Evolutionary conservation across 2,888 invertebrate genomes (phyloP).

Genomic region (Amiota minor): DNA sequence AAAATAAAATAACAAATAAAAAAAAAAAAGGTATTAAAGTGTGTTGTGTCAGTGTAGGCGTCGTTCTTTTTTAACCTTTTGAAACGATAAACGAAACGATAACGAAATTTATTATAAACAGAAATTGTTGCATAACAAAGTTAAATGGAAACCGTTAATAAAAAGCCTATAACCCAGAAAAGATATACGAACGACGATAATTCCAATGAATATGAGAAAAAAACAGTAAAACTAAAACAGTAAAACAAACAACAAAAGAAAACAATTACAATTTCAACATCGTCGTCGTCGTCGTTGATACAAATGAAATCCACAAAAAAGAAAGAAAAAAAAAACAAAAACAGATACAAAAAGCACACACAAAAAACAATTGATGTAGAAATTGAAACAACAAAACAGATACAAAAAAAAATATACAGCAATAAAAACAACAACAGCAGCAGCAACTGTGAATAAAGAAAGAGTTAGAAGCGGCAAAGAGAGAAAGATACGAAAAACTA

Average conservation of each 20-base stretch:
- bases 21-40: slow-evolving; percentile 20
- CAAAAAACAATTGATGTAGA: no score
- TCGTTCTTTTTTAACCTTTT: background rate
- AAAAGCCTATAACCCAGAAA: slow-evolving; percentile 22
- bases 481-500: background rate
- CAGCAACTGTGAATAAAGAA: background rate
- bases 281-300: background rate
- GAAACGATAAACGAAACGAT: slow-evolving; percentile 29
- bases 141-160: slow-evolving; percentile 30
- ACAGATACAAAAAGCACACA: slow-evolving; percentile 39
- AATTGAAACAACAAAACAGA: slow-evolving; percentile 30
- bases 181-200: slow-evolving; percentile 4
- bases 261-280: slow-evolving; percentile 28
- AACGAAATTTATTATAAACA: slow-evolving; percentile 19
- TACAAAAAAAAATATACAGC: slow-evolving; percentile 24
- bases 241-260: slow-evolving; percentile 9
- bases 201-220: background rate
- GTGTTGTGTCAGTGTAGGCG: background rate
- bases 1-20: slow-evolving; percentile 33
- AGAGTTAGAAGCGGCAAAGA: background rate
- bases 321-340: slow-evolving; percentile 14
- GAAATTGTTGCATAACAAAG: slow-evolving; percentile 38
- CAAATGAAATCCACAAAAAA: slow-evolving; percentile 20
- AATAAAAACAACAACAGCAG: slow-evolving; percentile 13
- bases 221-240: background rate